These are phyloP conservation scores for rat (Rattus norvegicus) DNA, from an alignment of 2,113 vertebrate genomes.

Conservation along the genomic window DNA sequence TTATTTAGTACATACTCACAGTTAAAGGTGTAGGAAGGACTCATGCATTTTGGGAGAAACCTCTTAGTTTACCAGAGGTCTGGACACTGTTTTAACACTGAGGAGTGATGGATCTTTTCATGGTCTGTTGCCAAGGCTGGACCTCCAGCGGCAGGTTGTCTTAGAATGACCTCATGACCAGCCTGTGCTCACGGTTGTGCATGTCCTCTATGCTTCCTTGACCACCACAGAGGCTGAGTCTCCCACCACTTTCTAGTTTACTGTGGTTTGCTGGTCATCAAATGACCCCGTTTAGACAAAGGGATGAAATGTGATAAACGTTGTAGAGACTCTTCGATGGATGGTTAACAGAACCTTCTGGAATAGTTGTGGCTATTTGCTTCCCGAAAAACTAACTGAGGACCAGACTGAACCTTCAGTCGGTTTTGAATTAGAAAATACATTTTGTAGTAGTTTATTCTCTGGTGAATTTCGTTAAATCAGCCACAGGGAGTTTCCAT, in stretches of 20 bases:
- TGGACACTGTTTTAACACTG: not conserved
- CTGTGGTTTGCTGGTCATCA: not conserved
- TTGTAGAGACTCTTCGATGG: not conserved
- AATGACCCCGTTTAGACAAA: not conserved
- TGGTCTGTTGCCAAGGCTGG: not conserved
- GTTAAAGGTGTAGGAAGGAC: not conserved
- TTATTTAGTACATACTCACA: conserved; percentile 11
- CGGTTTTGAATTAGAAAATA: not conserved
- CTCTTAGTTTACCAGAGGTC: not conserved
- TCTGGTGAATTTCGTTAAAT: conserved; percentile 8
- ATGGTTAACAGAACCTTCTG: not conserved
- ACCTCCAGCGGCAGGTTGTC: not conserved
- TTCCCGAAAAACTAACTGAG: conserved; percentile 25
- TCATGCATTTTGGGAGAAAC: not conserved
- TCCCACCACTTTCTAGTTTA: not conserved
- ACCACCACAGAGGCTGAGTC: not conserved
- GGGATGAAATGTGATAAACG: not conserved
- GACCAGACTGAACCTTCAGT: not conserved
- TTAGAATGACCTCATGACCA: not conserved
- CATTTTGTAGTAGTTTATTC: not conserved
- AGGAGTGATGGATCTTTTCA: not conserved
- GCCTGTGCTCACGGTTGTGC: not conserved
- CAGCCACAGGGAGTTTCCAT: not conserved
- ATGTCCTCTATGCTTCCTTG: not conserved
- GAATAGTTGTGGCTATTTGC: not conserved